Conservation (phyloP, 1,140 invertebrate genomes). For the Hycleus phaleratus region DNA sequence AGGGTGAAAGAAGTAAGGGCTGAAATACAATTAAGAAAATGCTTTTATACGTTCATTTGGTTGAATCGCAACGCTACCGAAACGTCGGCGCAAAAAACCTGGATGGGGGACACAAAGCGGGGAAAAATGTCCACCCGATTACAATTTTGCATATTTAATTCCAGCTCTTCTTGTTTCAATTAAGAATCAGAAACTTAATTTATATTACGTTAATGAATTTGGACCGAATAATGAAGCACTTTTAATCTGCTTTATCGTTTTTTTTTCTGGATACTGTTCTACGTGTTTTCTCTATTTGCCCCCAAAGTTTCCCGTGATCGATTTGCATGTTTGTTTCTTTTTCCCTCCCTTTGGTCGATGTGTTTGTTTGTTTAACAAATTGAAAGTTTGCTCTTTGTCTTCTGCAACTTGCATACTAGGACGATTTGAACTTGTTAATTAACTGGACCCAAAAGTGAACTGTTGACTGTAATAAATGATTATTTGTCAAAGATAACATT, state of each 20-base stretch:
- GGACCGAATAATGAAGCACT: conserved; percentile 12
- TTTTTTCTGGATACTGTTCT: not conserved
- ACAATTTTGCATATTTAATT: conserved; percentile 13
- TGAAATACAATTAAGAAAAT: conserved; percentile 14
- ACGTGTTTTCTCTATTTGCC: not conserved
- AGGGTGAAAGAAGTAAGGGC: too few relatives aligned
- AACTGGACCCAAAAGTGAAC: conserved; percentile 6
- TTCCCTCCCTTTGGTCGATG: not conserved
- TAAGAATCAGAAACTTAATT: conserved; percentile 18
- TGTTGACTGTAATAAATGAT: conserved; percentile 10
- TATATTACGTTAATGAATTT: conserved; percentile 18
- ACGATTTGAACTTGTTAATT: conserved; percentile 16
- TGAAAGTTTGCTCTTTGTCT: conserved; percentile 14
- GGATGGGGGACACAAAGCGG: not conserved
- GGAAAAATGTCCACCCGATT: not conserved
- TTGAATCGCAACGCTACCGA: not conserved
- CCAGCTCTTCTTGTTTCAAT: conserved; percentile 13
- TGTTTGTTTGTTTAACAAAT: not conserved
- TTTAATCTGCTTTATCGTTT: conserved; percentile 18
- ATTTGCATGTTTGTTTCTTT: conserved; percentile 1
- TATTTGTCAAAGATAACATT: conserved; percentile 12
- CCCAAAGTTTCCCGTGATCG: conserved; percentile 1
- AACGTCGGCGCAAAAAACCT: too few relatives aligned
- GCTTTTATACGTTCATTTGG: conserved; percentile 13
- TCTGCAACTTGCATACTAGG: not conserved